Percentiles rank a stretch among this genome's conserved stretches.
Conservation (phyloP, 2,113 vertebrate species). For the Lasiurus borealis region DNA sequence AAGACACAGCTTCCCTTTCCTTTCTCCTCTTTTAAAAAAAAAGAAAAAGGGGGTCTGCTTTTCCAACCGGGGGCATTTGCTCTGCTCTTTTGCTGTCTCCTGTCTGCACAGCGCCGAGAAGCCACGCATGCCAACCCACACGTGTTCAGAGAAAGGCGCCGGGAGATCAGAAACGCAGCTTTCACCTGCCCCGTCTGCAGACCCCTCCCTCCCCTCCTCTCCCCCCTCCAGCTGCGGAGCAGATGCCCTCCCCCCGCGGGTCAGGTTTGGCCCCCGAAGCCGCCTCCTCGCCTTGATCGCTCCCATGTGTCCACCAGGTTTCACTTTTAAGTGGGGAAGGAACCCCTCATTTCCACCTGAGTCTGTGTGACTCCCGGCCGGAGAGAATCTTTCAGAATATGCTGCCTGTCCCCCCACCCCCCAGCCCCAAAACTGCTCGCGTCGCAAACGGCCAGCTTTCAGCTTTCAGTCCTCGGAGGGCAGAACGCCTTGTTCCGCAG, state of each 20-base stretch:
- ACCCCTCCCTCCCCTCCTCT: neutral
- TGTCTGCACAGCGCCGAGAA: neutral
- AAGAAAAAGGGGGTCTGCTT: neutral
- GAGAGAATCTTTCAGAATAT: constrained; percentile 34
- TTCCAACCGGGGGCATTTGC: neutral
- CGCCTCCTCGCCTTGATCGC: neutral
- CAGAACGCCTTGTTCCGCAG: constrained; percentile 83
- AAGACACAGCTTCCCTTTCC: neutral
- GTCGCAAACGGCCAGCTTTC: constrained; percentile 74
- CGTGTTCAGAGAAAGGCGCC: neutral
- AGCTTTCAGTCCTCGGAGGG: constrained; percentile 72
- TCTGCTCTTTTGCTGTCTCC: neutral
- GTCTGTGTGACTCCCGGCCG: constrained; percentile 38
- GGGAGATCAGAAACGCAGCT: neutral
- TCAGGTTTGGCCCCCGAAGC: neutral
- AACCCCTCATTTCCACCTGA: constrained; percentile 4
- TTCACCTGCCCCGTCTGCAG: neutral
- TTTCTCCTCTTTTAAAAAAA: neutral
- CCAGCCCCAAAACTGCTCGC: constrained; percentile 24
- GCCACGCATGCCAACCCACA: neutral
- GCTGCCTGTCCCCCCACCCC: neutral
- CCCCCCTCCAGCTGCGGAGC: neutral
- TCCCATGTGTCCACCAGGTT: neutral
- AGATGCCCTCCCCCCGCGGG: rapidly evolving
- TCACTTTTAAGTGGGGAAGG: neutral